These are phyloP conservation scores for Anorthoa munda DNA, from an alignment of 2,888 invertebrate species.

Conservation along the genomic window DNA sequence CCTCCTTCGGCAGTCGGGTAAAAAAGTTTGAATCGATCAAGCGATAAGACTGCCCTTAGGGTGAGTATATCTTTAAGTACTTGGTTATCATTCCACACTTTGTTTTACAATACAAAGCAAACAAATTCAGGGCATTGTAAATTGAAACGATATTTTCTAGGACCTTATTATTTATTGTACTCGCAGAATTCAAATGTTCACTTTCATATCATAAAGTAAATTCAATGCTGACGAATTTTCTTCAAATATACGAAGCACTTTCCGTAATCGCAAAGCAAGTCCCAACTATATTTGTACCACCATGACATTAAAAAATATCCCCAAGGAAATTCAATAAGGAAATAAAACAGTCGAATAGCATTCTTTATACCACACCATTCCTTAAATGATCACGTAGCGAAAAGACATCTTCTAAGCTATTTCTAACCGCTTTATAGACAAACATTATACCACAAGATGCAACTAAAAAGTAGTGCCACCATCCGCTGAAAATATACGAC, in stretches of 20 bases:
- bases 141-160: no score
- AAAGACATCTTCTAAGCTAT: conserved; percentile 53
- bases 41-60: no score
- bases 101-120: no score
- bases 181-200: no score
- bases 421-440: conserved; percentile 56
- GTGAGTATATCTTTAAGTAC: no score
- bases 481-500: conserved; percentile 65
- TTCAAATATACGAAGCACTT: not conserved
- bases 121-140: no score
- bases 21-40: no score
- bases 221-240: not conserved
- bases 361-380: conserved; percentile 11
- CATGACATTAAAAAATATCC: not conserved
- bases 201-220: not conserved
- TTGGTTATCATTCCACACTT: no score
- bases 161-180: not conserved
- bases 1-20: no score
- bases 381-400: conserved; percentile 56
- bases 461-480: conserved; percentile 67
- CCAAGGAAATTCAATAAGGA: conserved; percentile 26
- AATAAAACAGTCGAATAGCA: conserved; percentile 22
- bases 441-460: conserved; percentile 63
- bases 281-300: no score
- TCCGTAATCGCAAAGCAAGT: not conserved